Base-by-base conservation (phyloP, 2,888 invertebrate genomes). In the Lasioglossum lativentre region DNA sequence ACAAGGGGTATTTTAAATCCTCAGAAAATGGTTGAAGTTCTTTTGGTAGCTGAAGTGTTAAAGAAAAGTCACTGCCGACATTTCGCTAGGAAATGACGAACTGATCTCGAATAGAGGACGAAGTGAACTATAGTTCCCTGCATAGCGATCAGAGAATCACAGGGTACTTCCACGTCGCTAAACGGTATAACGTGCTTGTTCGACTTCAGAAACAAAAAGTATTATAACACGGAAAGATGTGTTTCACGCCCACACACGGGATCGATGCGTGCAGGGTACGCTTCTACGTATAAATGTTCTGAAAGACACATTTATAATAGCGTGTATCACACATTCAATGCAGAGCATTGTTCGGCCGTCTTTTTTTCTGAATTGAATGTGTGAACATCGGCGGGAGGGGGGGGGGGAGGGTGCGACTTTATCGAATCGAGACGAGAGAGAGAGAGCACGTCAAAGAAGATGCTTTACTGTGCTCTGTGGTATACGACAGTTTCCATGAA, bases 181-280 rank as follows among this genome's bases (percentile, higher is more conserved):
- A 63, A 84, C 86, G 88, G 90, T 80, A 78, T 87, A 86, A 90
- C 89, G 91, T 80, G 80, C 42, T 86, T 90, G 88, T 87, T 91
- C 87, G 86, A 89, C 89, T 78, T 86, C 84, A 89, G 78, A 80
- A 85, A 88, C 75, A 52, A 86, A 82, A 89, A 90, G 90, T 88
- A 89, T 90, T 89, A 90, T 76, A 72, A 85, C 52, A 79, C 78
- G 73, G 70, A 83, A 85, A 40, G 68, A 74, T 75, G 75, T 80
- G 84, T 88, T 14, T 85, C 84, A 75, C 79, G 72, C 73, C 87
- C 84, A 75, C 75, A 83, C 81, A 82, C 86, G 80, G 82, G 88
- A 83, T 82, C 81, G 77, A 83, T 80, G 38, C 82, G 72, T 70
- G 19, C 87, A 80, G 87, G 78, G 85, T 85, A 79, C 73, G 47